Evolutionary conservation across 2,888 invertebrate genomes (phyloP).

Genomic region (Clostera curtula): DNA sequence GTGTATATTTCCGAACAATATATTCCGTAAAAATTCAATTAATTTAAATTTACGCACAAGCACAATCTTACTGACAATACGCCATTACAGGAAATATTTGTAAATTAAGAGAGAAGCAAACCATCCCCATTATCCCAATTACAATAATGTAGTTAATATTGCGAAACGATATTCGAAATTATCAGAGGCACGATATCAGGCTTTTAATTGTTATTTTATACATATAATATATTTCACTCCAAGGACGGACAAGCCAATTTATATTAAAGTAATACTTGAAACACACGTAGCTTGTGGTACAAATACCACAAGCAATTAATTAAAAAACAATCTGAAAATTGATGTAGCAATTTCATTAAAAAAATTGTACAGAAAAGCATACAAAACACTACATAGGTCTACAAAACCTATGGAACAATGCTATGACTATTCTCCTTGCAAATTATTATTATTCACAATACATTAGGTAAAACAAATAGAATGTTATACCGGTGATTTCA

Average conservation of each 20-base stretch:
- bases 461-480: slow-evolving; percentile 15
- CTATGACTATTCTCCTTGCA: too few species aligned
- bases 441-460: too few species aligned
- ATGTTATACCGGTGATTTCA: slow-evolving; percentile 11
- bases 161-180: slow-evolving; percentile 47
- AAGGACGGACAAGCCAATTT: slow-evolving; percentile 62
- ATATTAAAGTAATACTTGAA: too few species aligned
- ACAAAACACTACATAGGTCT: too few species aligned
- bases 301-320: too few species aligned
- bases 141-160: slow-evolving; percentile 23
- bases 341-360: slow-evolving; percentile 13
- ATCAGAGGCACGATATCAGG: slow-evolving; percentile 64
- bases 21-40: too few species aligned
- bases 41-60: too few species aligned
- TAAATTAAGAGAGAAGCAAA: slow-evolving; percentile 1
- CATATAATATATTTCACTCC: slow-evolving; percentile 44
- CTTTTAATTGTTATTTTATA: slow-evolving; percentile 37
- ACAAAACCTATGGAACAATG: too few species aligned
- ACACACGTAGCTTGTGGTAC: too few species aligned
- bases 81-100: background rate
- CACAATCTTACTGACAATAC: background rate
- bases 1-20: too few species aligned
- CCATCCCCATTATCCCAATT: slow-evolving; percentile 13
- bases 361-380: too few species aligned
- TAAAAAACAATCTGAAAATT: slow-evolving; percentile 13